Evolutionary conservation across 2,113 vertebrate genomes (phyloP).

Genomic region (Elgaria multicarinata): DNA sequence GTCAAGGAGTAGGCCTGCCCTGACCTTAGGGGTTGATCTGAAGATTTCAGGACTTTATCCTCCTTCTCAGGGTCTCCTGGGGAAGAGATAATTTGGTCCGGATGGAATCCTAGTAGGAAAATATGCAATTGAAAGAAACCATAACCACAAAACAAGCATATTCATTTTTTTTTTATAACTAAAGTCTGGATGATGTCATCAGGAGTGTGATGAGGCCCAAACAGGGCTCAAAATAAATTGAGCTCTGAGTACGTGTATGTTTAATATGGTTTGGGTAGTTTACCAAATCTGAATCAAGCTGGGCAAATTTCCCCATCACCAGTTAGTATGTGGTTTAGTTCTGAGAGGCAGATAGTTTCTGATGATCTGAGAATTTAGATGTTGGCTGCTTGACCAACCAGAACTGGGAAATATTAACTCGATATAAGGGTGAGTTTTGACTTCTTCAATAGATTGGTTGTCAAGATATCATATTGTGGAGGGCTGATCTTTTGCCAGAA

Average conservation of each 20-base stretch:
- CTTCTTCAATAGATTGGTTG: background rate
- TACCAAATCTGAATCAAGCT: background rate
- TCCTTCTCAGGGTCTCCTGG: too few relatives aligned
- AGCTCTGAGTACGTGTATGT: background rate
- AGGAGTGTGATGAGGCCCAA: background rate
- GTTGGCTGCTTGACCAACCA: background rate
- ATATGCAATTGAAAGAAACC: slow-evolving; percentile 2
- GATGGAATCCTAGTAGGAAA: background rate
- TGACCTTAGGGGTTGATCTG: background rate
- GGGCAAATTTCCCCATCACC: background rate
- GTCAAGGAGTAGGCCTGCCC: background rate
- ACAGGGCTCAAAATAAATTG: background rate
- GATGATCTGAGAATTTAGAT: background rate
- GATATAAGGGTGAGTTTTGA: background rate
- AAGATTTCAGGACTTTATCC: background rate
- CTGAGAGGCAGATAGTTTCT: background rate
- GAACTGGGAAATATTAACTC: background rate
- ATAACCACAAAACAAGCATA: background rate
- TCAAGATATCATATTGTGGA: background rate
- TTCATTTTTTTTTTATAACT: background rate
- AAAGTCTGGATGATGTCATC: background rate
- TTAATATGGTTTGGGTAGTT: background rate
- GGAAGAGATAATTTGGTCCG: background rate
- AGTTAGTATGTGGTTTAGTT: background rate
- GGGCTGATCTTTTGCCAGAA: too few relatives aligned